phyloP scores from a whole-genome alignment of 2,797 vertebrate genomes.

The Syngnathus rostellatus region DNA sequence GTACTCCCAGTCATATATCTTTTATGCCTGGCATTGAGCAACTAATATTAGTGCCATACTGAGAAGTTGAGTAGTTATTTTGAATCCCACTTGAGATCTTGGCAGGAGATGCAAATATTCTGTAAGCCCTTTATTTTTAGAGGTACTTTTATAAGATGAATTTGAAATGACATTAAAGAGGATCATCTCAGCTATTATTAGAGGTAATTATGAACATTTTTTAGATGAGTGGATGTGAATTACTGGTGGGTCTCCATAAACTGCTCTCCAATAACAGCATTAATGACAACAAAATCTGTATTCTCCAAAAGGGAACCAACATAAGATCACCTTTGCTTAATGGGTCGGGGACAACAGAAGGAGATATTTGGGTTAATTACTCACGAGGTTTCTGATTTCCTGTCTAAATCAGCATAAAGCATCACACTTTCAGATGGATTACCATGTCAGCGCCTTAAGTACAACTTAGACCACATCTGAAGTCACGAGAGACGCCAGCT shows the following conservation, averaged over 20 bases:
- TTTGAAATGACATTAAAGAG: not conserved
- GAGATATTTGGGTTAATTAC: conserved; percentile 49
- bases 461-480: conserved; percentile 68
- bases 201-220: not conserved
- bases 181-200: not conserved
- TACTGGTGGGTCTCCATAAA: conserved; percentile 12
- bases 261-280: conserved; percentile 18
- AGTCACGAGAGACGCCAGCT: conserved; percentile 63
- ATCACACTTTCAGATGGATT: conserved; percentile 69
- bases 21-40: no score
- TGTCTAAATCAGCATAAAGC: conserved; percentile 65
- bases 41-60: not conserved
- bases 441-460: conserved; percentile 72
- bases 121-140: not conserved
- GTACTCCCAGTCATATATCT: not conserved
- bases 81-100: not conserved
- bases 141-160: not conserved
- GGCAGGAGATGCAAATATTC: not conserved
- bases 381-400: conserved; percentile 65
- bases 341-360: conserved; percentile 44
- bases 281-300: conserved; percentile 35
- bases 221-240: not conserved
- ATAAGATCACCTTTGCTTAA: conserved; percentile 49
- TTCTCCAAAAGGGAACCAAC: conserved; percentile 44
- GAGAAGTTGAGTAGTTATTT: not conserved